Evolutionary conservation across 2,888 invertebrate genomes (phyloP), one percentile per base, ranked within the genome.

Genomic region (Panzeria rudis): DNA sequence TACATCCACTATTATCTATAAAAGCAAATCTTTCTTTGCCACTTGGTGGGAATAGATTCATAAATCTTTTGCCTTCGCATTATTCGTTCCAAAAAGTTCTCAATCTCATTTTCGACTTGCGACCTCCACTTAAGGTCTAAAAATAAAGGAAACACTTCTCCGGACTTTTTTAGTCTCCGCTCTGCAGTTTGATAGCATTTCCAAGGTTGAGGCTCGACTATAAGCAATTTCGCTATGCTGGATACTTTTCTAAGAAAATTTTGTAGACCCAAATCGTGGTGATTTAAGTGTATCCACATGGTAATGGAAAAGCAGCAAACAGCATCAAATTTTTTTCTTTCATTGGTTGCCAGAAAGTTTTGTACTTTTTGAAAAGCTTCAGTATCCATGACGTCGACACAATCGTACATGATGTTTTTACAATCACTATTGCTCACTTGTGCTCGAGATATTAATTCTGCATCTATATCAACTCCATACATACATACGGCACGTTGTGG

Each of bases 201-300:
- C 97, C 97, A 97, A 2, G 96, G 95, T 89, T 97, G 97, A 0
- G 97, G 96, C 91, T 97, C 97, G 83, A 97, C 93, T 23, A 97
- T 93, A 11, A 97, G 91, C 71, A 94, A 93, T 54, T 93, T 93
- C 6, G 95, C 93, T 7, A 91, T 89, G 8, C 90, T 87, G 81
- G 94, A 94, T 7, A 96, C 90, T 69, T 93, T 94, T 23, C 92
- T 89, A 2, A 97, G 92, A 91, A 97, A 96, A 4, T 91, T 87
- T 75, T 93, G 88, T 47, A 97, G 92, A 0, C 96, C 97, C 6
- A 93, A 91, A 93, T 97, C 97, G 7, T 97, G 96, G 92, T 96
- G 93, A 91, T 97, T 97, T 29, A 97, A 91, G 92, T 97, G 97
- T 89, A 97, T 96, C 97, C 97, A 97, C 97, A 97, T 97, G 20